Evolutionary conservation across 2,113 vertebrate genomes (phyloP), one percentile per base, ranked within the genome.

Genomic region (Brachyhypopomus gauderio): DNA sequence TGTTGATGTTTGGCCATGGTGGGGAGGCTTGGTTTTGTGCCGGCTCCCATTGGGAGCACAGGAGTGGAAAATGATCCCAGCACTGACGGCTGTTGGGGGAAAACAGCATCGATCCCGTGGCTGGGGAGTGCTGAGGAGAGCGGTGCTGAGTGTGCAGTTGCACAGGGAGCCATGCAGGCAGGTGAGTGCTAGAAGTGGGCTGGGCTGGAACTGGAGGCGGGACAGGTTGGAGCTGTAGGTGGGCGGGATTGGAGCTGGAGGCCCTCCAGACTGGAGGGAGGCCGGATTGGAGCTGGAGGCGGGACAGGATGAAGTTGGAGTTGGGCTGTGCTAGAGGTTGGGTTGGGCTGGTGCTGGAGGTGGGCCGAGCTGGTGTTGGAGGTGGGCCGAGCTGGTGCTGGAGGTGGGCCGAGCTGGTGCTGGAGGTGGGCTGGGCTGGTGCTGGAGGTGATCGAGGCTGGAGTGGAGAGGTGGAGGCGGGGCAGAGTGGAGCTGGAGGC

Each of bases 181-280:
- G 86, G 83, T 87, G 75, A 80, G 86, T 81, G 6, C 12, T 81
- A 48, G 75, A 11, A 52, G 45, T 11, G 45, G 81, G 87, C 84
- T 36, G 86, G 82, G 86, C 78, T 79, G 78, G 83, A 88, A 85
- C 86, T 89, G 89, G 89, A 88, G 86, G 72, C 17, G 83, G 80
- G 88, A 88, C 91, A 90, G 88, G 86, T 82, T 45, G 9, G 87
- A 88, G 86, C 85, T 89, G 89, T 89, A 88, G 86, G 88, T 86
- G 90, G 89, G 89, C 12, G 11, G 30, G 30, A 30, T 30, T 30
- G 30, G 45, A 14, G 45, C 45, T 52, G 12, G 2, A 3, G 45
- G 2, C 30, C 1, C 30, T 30, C 30, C 30, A 30, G 30, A 30
- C 30, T 30, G 30, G 30, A 30, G 30, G 45, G 9, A 1, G 45